Percentiles rank a stretch among this genome's conserved stretches.
phyloP scores from a whole-genome alignment of 2,113 vertebrate species.

The Rhineura floridana region DNA sequence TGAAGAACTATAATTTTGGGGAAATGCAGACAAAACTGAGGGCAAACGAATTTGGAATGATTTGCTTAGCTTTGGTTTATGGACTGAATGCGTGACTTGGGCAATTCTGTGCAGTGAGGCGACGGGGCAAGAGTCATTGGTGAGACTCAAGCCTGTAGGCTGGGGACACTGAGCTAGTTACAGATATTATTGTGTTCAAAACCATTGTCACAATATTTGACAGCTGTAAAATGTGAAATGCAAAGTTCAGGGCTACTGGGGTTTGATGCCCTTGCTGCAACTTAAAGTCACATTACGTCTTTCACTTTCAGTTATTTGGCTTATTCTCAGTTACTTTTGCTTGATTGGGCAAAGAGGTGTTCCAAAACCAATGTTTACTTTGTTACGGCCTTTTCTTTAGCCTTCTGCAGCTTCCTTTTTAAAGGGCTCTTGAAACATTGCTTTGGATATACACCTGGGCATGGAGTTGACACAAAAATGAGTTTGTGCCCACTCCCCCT shows the following conservation, averaged over 20 bases:
- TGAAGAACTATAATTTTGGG: conserved; percentile 55
- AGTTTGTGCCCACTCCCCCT: no score
- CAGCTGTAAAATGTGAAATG: conserved; percentile 31
- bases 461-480: no score
- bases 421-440: no score
- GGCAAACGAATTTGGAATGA: conserved; percentile 40
- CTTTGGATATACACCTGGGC: no score
- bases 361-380: no score
- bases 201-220: conserved; percentile 31
- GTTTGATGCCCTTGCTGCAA: not conserved
- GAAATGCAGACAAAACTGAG: conserved; percentile 39
- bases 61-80: conserved; percentile 64
- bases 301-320: not conserved
- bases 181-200: not conserved
- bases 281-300: not conserved
- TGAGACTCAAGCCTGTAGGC: conserved; percentile 8
- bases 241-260: not conserved
- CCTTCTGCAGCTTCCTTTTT: no score
- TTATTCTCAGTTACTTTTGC: not conserved
- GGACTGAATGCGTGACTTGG: conserved; percentile 40
- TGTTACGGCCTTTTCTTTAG: no score
- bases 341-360: not conserved
- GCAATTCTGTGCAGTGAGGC: conserved; percentile 29
- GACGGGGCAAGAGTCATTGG: conserved; percentile 29
- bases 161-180: not conserved